A percentile compares a stretch with the other conserved stretches of the same genome.
These are phyloP conservation scores for Pseudococcus longispinus DNA, from an alignment of 2,888 invertebrate genomes.

Conservation along the genomic window DNA sequence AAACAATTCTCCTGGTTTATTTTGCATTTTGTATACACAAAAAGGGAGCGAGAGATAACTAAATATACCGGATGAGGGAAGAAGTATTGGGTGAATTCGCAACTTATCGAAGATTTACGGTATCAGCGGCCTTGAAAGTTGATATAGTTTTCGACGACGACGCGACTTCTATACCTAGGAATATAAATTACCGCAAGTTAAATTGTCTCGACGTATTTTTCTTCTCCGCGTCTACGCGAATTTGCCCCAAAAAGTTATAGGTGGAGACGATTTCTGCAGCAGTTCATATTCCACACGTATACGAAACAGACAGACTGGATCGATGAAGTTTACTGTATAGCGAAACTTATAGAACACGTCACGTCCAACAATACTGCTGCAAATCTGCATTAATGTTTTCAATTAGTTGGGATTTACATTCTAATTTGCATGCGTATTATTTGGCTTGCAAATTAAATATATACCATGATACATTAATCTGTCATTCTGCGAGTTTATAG, in stretches of 20 bases:
- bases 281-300: too few relatives aligned
- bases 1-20: background rate
- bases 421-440: slow-evolving; percentile 46
- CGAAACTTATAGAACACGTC: slow-evolving; percentile 33
- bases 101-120: slow-evolving; percentile 24
- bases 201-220: slow-evolving; percentile 6
- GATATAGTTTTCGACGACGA: background rate
- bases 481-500: slow-evolving; percentile 8
- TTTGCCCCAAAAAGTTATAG: background rate
- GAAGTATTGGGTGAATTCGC: background rate
- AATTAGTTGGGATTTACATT: slow-evolving; percentile 35
- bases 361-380: slow-evolving; percentile 21
- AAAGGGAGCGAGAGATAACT: too few relatives aligned
- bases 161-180: background rate
- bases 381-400: slow-evolving; percentile 35
- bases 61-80: background rate
- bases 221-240: background rate
- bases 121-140: background rate
- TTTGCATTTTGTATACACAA: background rate
- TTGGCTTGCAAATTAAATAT: slow-evolving; percentile 36
- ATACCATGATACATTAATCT: slow-evolving; percentile 42
- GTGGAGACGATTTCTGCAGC: background rate
- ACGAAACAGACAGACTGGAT: background rate
- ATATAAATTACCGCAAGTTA: background rate
- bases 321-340: slow-evolving; percentile 8